Conservation (phyloP, 2,888 invertebrate genomes). For the Trichopria drosophilae region DNA sequence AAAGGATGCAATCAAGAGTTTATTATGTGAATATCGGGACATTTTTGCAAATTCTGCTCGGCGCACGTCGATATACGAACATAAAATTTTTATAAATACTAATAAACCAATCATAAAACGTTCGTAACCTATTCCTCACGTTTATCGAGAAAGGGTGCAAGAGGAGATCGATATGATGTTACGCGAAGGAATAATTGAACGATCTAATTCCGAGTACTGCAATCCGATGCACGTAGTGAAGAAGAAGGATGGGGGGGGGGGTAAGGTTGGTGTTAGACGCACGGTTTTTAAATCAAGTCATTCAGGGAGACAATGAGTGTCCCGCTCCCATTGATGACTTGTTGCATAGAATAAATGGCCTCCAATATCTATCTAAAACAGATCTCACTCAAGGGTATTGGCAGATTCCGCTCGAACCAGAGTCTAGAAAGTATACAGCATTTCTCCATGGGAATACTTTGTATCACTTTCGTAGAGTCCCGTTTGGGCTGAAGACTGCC, state of each 20-base stretch:
- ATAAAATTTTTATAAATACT: background rate
- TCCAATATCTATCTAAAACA: slow-evolving; percentile 60
- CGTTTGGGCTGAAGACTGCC: background rate
- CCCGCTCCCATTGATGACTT: too few relatives aligned
- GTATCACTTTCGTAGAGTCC: background rate
- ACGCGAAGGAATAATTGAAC: background rate
- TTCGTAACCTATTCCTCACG: background rate
- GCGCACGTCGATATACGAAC: background rate
- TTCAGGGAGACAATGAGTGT: too few relatives aligned
- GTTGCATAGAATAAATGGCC: too few relatives aligned
- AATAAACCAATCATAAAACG: background rate
- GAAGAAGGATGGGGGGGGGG: too few relatives aligned
- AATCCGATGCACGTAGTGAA: background rate
- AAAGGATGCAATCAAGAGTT: background rate
- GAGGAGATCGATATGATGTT: background rate
- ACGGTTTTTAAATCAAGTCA: too few relatives aligned
- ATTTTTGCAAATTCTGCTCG: background rate
- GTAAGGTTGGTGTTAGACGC: too few relatives aligned
- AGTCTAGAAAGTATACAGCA: slow-evolving; percentile 3
- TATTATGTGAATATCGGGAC: background rate
- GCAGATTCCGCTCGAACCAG: background rate
- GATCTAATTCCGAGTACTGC: background rate
- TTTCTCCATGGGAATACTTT: background rate
- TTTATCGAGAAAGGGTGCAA: background rate
- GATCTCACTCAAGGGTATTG: slow-evolving; percentile 47